Evolutionary conservation across 2,888 invertebrate genomes (phyloP), one percentile per base, ranked within the genome.

Genomic region (Amaurobius ferox): DNA sequence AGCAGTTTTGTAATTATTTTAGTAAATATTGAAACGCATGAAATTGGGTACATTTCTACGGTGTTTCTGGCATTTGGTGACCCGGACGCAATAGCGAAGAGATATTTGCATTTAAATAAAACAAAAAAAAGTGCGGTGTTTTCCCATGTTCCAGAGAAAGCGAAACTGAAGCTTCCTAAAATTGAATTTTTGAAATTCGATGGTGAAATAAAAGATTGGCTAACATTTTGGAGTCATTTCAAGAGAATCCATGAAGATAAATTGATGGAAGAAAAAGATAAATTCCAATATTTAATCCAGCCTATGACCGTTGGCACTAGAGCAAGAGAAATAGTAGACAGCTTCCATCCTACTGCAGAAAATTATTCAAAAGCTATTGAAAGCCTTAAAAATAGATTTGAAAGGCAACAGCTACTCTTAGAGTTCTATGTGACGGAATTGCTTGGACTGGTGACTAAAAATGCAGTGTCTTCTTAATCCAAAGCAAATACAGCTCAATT

Each of bases 341-440:
- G 77, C 7, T 88, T 62, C 64, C 88, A 78, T 1, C 61, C 72
- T 0, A 89, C 88, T 0, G 87, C 55, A 0, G 89, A 89, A 71
- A 90, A 90, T 67, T 90, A 90, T 73, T 44, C 62, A 0, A 90
- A 90, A 40, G 89, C 79, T 0, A 85, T 90, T 3, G 70, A 83
- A 5, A 32, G 70, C 11, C 48, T 88, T 11, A 71, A 88, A 23
- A 40, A 71, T 1, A 32, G 87, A n/a, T 88, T 81, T 70, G 87
- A 86, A 0, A 88, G 88, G 64, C 81, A 90, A 6, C 88, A 90
- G 16, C 48, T 90, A 7, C 71, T 90, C 23, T 87, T 90, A 19
- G 89, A 90, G 73, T 88, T 88, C 67, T 89, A 90, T 67, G 88
- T 89, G 6, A 70, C 90, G 23, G 90, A 91, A 72, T 67, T 90